Evolutionary conservation across 2,797 vertebrate species (phyloP).

Genomic region (Sparidentex hasta): DNA sequence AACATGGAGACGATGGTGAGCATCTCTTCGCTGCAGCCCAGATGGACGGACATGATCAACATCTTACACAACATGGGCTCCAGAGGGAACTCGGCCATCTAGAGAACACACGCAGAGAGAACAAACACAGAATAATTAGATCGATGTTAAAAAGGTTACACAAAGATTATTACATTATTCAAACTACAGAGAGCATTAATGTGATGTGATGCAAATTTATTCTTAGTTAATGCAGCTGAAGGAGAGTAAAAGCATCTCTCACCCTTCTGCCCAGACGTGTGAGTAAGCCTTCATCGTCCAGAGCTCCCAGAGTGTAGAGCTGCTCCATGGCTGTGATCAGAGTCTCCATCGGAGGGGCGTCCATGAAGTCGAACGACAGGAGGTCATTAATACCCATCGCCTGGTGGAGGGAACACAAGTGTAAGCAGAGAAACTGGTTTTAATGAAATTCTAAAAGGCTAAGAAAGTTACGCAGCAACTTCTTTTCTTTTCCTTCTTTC

Average conservation of each 20-base stretch:
- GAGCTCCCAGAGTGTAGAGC: constrained; percentile 95
- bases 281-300: constrained; percentile 97
- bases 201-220: neutral
- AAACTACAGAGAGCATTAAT: neutral
- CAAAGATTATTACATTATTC: neutral
- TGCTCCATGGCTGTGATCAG: constrained; percentile 99
- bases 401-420: constrained; percentile 73
- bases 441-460: neutral
- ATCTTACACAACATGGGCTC: constrained; percentile 99
- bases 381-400: constrained; percentile 99
- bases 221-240: accelerated
- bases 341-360: constrained; percentile 98
- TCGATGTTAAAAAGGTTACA: neutral
- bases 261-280: constrained; percentile 96
- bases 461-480: neutral
- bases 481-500: neutral
- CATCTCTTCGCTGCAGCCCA: constrained; percentile 99
- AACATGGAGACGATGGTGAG: constrained; percentile 98
- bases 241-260: constrained; percentile 42
- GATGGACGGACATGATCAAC: constrained; percentile 99
- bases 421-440: neutral
- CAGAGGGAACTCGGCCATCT: constrained; percentile 99
- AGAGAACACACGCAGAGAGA: neutral
- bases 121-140: neutral
- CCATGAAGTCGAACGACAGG: constrained; percentile 99